These are phyloP conservation scores for Bombyx huttoni DNA, from an alignment of 2,888 invertebrate species.

Conservation along the genomic window DNA sequence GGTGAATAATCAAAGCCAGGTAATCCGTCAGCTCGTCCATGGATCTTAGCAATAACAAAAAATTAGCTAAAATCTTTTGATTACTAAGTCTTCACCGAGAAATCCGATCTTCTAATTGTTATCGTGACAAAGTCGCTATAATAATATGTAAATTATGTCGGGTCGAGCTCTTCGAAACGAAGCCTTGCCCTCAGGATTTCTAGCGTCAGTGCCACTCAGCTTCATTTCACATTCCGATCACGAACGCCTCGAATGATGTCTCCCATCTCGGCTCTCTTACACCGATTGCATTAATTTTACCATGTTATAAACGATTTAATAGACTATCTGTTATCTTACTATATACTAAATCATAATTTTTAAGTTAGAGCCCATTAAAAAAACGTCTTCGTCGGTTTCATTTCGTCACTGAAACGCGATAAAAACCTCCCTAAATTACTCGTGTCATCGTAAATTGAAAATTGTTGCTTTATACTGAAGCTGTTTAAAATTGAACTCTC, in stretches of 20 bases:
- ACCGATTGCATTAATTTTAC: conserved; percentile 69
- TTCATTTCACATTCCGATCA: conserved; percentile 62
- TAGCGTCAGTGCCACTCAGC: conserved; percentile 31
- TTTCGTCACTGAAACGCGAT: conserved; percentile 9
- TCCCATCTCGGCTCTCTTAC: conserved; percentile 59
- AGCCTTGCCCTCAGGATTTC: conserved; percentile 29
- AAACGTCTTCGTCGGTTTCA: conserved; percentile 9
- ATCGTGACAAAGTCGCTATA: conserved; percentile 51
- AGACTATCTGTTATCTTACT: conserved; percentile 51
- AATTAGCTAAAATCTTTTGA: conserved; percentile 11
- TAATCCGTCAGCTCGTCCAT: neutral
- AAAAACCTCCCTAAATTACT: conserved; percentile 16
- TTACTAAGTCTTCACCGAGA: conserved; percentile 25
- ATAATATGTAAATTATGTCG: conserved; percentile 53
- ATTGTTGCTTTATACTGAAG: conserved; percentile 23
- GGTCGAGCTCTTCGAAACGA: conserved; percentile 31
- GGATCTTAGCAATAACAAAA: conserved; percentile 12
- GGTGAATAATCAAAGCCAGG: no score
- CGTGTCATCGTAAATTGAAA: conserved; percentile 25
- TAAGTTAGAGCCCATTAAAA: neutral
- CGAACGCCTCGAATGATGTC: conserved; percentile 63
- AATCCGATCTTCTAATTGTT: conserved; percentile 45
- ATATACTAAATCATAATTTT: conserved; percentile 9
- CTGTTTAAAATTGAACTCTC: conserved; percentile 28
- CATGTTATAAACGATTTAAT: conserved; percentile 69